Base-by-base conservation (phyloP, 2,113 vertebrate species). In the Chaetodon auriga region DNA sequence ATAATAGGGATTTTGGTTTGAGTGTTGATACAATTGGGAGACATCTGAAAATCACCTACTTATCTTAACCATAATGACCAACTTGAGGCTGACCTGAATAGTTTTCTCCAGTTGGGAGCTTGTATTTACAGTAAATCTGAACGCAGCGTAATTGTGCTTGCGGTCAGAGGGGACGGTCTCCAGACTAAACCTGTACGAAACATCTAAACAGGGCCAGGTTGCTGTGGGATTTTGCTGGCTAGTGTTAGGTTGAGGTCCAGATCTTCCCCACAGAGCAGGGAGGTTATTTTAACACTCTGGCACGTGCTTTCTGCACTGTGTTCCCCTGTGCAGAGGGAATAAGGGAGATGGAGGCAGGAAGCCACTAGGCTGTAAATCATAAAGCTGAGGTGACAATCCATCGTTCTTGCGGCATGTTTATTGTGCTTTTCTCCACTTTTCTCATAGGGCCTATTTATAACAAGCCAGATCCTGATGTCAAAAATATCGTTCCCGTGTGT, bases 351-450 rank as follows among this genome's bases (percentile, higher is more conserved):
- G 85, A 64, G 86, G 80, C 88, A 91, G 92, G 93, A 91, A 93
- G 91, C 77, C 88, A 65, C 83, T 58, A 64, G 90, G 88, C 66
- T 86, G 86, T 95, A 94, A 94, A 95, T 95, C 92, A 93, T 71
- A 58, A 86, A 71, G 84, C 81, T 72, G 81, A 83, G 83, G 91
- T 92, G 90, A 90, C 87, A 82, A 90, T 91, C 90, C 89, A 92
- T 93, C 88, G 46, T 90, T 81, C 89, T 61, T 85, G 68, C 82
- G 89, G 78, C 83, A 70, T 92, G 93, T 93, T 94, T 95, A 94
- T 93, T 92, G 89, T 90, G 80, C 80, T 91, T 93, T 90, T 80
- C 79, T 87, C 71, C 73, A 74, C 75, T 82, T 90, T 81, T 86
- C 88, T 90, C 90, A 76, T 62, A 72, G 69, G 90, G 77, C 80